Conservation (phyloP, 1,140 invertebrate genomes). For the Drosophila neocordata region DNA sequence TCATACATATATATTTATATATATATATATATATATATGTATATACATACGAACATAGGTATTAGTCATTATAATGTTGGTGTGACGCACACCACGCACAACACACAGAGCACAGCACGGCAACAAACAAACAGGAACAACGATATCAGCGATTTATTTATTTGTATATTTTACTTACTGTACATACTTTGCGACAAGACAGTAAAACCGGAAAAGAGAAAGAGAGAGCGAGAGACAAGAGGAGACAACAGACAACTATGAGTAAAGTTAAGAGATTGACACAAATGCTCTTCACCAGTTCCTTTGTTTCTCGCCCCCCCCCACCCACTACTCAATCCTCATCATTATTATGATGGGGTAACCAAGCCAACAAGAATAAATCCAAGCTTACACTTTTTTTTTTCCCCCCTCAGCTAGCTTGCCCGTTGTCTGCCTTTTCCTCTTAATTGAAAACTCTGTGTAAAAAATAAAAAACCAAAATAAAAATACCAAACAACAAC, state of each 20-base stretch:
- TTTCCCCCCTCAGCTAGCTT: no score
- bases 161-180: constrained; percentile 41
- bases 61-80: constrained; percentile 43
- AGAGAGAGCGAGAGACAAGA: neutral
- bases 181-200: constrained; percentile 13
- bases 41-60: constrained; percentile 17
- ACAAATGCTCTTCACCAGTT: neutral
- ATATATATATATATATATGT: neutral
- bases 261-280: neutral
- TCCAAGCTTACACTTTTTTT: no score
- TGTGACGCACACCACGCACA: constrained; percentile 3
- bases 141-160: constrained; percentile 64
- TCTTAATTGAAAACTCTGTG: no score
- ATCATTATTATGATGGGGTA: no score
- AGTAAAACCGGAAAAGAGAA: constrained; percentile 32
- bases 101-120: neutral
- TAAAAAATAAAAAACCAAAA: no score
- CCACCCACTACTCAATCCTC: no score
- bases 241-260: neutral
- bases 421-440: no score
- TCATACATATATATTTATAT: constrained; percentile 8
- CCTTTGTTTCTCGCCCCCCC: no score
- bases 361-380: no score
- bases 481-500: no score
- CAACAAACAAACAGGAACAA: constrained; percentile 10